A percentile compares a stretch with the other conserved stretches of the same genome.
Evolutionary conservation across 2,888 invertebrate species (phyloP).

Genomic region (Drosophila aldrichi): DNA sequence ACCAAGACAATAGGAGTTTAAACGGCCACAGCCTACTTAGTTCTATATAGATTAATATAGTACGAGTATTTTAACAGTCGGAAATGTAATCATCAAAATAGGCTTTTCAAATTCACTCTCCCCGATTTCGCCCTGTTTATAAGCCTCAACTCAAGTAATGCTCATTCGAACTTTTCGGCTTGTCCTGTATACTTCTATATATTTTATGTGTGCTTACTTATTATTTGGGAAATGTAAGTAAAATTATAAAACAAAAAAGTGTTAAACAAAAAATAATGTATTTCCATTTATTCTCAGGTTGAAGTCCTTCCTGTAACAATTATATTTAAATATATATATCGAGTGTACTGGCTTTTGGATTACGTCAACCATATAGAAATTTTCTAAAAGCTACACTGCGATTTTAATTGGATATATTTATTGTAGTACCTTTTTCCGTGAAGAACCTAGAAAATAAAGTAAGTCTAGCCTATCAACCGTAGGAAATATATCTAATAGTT

Average conservation of each 20-base stretch:
- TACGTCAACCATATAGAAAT: neutral
- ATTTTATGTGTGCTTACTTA: constrained; percentile 2
- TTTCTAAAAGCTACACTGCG: no score
- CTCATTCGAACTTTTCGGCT: constrained; percentile 4
- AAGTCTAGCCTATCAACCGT: neutral
- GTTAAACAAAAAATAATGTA: neutral
- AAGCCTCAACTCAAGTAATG: neutral
- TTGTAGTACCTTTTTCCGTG: constrained; percentile 5
- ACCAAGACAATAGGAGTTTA: neutral
- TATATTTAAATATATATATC: neutral
- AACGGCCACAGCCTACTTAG: neutral
- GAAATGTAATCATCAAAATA: neutral
- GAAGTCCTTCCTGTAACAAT: constrained; percentile 4
- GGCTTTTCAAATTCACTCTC: neutral
- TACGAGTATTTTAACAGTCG: neutral
- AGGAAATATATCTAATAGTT: neutral
- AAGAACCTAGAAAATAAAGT: neutral
- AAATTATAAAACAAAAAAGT: neutral
- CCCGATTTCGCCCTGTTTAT: neutral
- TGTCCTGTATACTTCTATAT: constrained; percentile 4
- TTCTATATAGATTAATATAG: neutral
- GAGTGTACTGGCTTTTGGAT: neutral
- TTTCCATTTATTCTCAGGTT: neutral
- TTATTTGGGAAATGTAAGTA: constrained; percentile 6
- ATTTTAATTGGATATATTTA: neutral